A percentile compares a stretch with the other conserved stretches of the same genome.
Evolutionary conservation across 2,113 vertebrate genomes (phyloP).

Genomic region (Peromyscus leucopus): DNA sequence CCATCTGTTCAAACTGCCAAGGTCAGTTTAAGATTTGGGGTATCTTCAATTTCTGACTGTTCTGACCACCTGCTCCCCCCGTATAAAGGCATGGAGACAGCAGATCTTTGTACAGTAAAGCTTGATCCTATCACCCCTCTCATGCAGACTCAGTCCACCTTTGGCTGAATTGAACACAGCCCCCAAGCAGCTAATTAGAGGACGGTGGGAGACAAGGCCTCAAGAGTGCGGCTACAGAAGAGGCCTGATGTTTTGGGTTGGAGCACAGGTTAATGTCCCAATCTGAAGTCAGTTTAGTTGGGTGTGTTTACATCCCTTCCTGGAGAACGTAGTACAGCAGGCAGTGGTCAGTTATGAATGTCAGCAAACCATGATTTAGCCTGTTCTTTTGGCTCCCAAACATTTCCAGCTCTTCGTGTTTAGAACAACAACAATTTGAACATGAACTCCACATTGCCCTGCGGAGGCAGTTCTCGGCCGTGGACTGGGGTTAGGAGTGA

Average conservation of each 20-base stretch:
- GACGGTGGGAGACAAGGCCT: not conserved
- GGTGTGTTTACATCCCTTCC: conserved; percentile 29
- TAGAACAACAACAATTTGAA: not conserved
- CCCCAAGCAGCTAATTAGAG: not conserved
- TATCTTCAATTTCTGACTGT: not conserved
- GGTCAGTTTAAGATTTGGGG: not conserved
- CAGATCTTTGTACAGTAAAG: not conserved
- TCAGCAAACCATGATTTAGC: not conserved
- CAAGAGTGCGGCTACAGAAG: not conserved
- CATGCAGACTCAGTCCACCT: not conserved
- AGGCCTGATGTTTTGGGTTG: not conserved
- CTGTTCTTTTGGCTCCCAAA: not conserved
- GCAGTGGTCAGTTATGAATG: too few relatives aligned
- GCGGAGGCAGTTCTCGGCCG: not conserved
- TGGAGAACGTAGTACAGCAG: not conserved
- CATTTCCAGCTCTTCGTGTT: not conserved
- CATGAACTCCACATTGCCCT: not conserved
- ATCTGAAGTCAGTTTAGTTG: not conserved
- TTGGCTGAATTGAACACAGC: not conserved
- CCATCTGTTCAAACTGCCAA: not conserved
- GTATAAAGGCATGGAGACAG: not conserved
- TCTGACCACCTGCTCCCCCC: not conserved
- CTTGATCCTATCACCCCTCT: not conserved
- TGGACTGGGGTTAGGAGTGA: not conserved
- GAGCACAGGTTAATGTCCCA: not conserved